Base-by-base conservation (phyloP, 2,888 invertebrate species). In the Eulithis testata region DNA sequence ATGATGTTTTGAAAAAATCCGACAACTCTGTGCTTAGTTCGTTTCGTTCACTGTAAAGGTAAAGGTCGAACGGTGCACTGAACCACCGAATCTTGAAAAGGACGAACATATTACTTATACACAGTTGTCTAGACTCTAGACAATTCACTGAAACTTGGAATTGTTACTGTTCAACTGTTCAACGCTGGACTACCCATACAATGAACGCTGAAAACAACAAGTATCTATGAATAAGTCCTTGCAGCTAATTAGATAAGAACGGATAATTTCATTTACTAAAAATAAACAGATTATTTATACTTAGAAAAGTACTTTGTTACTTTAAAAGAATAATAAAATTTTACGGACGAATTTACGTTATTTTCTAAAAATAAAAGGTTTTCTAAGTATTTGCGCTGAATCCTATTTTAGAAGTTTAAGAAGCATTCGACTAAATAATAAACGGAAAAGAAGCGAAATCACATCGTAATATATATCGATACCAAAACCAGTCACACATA, bases 51-150 rank as follows among this genome's bases (percentile, higher is more conserved):
- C 68, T 72, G 70, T 56, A 58, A 36, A 44, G 62, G 71, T 70
- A 69, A 73, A 80, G 81, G 83, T 79, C 84, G 81, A 80, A 83
- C 82, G 68, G 86, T 75, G 76, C 84, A 80, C 71, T 84, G 85
- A 86, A 84, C 87, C 77, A 75, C 65, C 60, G 69, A 78, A 82
- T 78, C 75, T 77, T 75, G 56, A 73, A 76, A 79, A 82, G 80
- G 82, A 67, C 82, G 69, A 76, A 74, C 73, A 70, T 60, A 73
- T 73, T 74, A 76, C 74, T 73, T 31, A 31, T 31, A 75, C 74
- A 75, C 74, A 76, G 58, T 75, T 73, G 82, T 81, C 82, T 82
- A 81, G 83, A 82, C 80, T 81, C 82, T 82, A 81, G 83, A 82
- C 80, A 66, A 78, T 73, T 78, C 71, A 73, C 72, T 71, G 60